phyloP scores from a whole-genome alignment of 2,888 invertebrate genomes.

The Andrena marginata region DNA sequence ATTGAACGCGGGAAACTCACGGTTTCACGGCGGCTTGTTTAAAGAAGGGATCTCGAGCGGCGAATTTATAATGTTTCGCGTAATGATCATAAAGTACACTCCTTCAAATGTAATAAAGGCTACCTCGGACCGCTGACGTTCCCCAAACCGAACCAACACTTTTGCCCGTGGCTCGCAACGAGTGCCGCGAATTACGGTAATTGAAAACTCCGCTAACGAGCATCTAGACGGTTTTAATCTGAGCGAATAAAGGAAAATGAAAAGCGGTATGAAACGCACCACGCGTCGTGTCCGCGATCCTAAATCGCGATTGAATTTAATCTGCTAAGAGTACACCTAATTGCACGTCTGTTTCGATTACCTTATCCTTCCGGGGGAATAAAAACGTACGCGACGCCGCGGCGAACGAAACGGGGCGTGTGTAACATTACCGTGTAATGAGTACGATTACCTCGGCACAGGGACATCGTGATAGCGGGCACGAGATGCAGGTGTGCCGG shows the following conservation, averaged over 20 bases:
- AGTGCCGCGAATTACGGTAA: conserved; percentile 16
- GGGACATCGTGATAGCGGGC: conserved; percentile 16
- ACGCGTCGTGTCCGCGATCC: conserved; percentile 1
- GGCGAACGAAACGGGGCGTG: conserved; percentile 17
- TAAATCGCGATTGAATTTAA: conserved; percentile 39
- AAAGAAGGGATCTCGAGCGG: background rate
- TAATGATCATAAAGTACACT: background rate
- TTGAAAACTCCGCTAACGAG: conserved; percentile 14
- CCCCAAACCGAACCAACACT: background rate
- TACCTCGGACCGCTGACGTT: background rate
- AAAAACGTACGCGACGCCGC: conserved; percentile 7
- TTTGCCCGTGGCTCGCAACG: background rate
- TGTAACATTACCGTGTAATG: conserved; percentile 28
- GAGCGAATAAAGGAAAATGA: background rate
- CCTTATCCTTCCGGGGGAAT: conserved; percentile 14
- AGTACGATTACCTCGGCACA: conserved; percentile 43
- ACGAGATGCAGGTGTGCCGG: conserved; percentile 27
- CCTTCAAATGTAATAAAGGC: background rate
- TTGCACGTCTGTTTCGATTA: conserved; percentile 37
- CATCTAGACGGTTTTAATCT: background rate
- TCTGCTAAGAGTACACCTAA: conserved; percentile 36
- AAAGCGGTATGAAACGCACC: background rate
- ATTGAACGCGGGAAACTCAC: too few relatives aligned
- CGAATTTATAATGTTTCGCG: background rate
- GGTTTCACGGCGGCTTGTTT: background rate